phyloP scores from a whole-genome alignment of 2,113 vertebrate genomes.

The Nicator chloris region DNA sequence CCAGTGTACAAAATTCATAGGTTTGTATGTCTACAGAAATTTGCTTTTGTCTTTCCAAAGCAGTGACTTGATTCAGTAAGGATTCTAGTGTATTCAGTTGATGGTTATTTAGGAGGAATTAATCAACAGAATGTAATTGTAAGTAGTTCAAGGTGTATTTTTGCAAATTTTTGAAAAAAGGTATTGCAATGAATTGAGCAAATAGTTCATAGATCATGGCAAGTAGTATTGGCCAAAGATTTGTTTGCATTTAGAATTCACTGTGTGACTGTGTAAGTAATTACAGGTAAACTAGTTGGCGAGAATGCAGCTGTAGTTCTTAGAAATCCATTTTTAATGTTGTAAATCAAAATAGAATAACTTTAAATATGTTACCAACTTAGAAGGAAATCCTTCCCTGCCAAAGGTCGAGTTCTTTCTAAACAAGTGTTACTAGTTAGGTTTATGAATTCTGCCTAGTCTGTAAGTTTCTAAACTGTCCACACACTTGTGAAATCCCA shows the following conservation, averaged over 20 bases:
- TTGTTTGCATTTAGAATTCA: not conserved
- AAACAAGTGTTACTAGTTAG: not conserved
- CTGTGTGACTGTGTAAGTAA: not conserved
- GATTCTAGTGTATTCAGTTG: not conserved
- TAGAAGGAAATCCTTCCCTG: not conserved
- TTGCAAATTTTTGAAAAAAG: not conserved
- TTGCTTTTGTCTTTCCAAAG: not conserved
- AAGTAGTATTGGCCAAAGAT: not conserved
- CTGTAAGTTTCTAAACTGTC: not conserved
- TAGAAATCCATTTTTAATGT: not conserved
- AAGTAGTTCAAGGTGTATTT: not conserved
- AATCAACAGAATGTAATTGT: not conserved
- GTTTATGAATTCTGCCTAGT: not conserved
- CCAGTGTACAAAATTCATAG: conserved; percentile 10
- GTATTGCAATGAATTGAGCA: not conserved
- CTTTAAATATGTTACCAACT: not conserved
- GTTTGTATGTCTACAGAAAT: not conserved
- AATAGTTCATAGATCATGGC: not conserved
- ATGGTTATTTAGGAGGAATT: not conserved
- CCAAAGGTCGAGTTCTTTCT: not conserved
- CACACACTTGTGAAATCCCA: not conserved
- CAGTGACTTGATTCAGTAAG: not conserved
- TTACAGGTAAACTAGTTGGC: not conserved
- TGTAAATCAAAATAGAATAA: not conserved
- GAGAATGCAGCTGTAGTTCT: not conserved